phyloP scores from a whole-genome alignment of 2,113 vertebrate genomes.

The Ciconia maguari region DNA sequence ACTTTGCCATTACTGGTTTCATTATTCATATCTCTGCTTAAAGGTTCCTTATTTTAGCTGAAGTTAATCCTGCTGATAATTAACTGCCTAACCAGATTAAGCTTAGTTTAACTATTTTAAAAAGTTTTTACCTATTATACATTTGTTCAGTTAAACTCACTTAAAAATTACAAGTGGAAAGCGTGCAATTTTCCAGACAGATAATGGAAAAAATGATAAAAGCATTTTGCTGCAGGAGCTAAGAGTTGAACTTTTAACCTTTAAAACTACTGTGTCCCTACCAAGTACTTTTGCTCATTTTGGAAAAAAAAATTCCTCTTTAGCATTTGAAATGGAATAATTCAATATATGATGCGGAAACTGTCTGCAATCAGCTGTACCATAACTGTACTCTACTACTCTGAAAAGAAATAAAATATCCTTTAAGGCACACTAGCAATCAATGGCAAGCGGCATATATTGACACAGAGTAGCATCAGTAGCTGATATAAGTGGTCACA shows the following conservation, averaged over 20 bases:
- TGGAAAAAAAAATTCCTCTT: not conserved
- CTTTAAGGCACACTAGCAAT: not conserved
- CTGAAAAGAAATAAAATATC: not conserved
- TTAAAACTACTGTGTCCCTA: not conserved
- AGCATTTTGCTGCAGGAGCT: not conserved
- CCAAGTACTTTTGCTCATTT: not conserved
- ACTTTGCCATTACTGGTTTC: not conserved
- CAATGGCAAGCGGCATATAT: not conserved
- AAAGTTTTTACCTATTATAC: not conserved
- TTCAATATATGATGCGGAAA: not conserved
- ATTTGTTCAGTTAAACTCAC: not conserved
- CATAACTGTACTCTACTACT: not conserved
- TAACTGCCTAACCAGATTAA: not conserved
- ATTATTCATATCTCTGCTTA: not conserved
- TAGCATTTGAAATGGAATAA: not conserved
- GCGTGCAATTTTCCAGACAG: not conserved
- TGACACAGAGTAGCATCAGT: not conserved
- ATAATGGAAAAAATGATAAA: not conserved
- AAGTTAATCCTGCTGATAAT: not conserved
- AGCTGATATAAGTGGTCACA: not conserved
- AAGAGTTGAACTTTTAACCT: not conserved
- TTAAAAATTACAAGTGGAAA: not conserved
- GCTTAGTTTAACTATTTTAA: not conserved
- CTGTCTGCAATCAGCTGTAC: not conserved
- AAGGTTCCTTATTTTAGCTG: not conserved